These are phyloP conservation scores for Saccostrea glomerata DNA, from an alignment of 1,140 invertebrate species.

Conservation along the genomic window DNA sequence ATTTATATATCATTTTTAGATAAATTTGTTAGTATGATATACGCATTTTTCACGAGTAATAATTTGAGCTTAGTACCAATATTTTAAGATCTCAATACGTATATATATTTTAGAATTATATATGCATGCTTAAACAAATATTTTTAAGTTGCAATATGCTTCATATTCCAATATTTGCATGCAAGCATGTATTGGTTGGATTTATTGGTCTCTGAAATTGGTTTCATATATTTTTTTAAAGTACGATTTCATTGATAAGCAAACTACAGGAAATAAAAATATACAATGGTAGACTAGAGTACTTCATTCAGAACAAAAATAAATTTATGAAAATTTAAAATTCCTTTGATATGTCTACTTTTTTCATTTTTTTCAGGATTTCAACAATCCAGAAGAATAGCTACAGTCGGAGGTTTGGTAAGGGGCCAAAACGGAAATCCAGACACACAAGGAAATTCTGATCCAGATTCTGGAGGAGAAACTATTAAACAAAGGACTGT, in stretches of 20 bases:
- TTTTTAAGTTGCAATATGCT: background rate
- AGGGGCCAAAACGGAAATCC: background rate
- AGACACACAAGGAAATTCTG: background rate
- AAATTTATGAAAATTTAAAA: background rate
- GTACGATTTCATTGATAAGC: background rate
- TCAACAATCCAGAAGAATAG: background rate
- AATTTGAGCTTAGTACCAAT: too few relatives aligned
- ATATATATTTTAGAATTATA: background rate
- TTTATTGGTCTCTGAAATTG: background rate
- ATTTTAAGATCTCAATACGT: too few relatives aligned
- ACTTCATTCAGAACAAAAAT: too few relatives aligned
- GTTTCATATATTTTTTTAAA: background rate
- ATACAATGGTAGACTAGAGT: too few relatives aligned
- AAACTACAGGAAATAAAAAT: background rate
- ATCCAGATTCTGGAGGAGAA: background rate
- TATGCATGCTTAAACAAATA: conserved; percentile 3
- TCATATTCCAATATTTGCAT: background rate
- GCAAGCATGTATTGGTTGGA: background rate
- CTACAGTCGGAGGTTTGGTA: background rate
- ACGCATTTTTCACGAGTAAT: too few relatives aligned
- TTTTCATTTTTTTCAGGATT: background rate
- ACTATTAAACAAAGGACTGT: conserved; percentile 29
- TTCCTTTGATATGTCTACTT: background rate
- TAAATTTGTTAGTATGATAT: too few relatives aligned
- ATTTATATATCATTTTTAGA: too few relatives aligned